Base-by-base conservation (phyloP, 2,888 invertebrate genomes). In the Volucella inflata region DNA sequence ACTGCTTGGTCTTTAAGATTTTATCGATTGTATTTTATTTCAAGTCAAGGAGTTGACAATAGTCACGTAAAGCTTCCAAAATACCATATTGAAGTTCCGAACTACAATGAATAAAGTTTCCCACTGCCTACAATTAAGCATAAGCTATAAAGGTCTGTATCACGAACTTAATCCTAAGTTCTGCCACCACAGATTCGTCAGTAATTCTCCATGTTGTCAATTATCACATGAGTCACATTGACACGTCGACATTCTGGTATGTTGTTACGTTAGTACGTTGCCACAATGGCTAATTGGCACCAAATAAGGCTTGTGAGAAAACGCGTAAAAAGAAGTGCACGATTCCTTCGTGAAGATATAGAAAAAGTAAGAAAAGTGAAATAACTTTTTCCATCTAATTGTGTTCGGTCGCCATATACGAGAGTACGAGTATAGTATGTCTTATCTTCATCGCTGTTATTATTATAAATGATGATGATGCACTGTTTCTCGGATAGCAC, bases 301-400 rank as follows among this genome's bases (percentile, higher is more conserved):
- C 76, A 75, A 70, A 70, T 70, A 64, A 57, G 64, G 57, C 40
- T 55, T 14, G 8, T 44, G 14, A 57, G 40, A 57, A 48, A 40
- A 48, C 30, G n/a, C 17, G 10, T 53, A 17, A 14, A 10, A 16
- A 59, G 38, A 17, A 70, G 16, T 11, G n/a, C 2, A 12, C 8
- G 21, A 14, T 48, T 70, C 48, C 55, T 53, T 42, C 10, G 2
- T 8, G 42, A 42, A 42, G n/a, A 48, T 12, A 8, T 16, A 50
- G 44, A 60, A 30, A 60, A 50, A 8, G 11, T 14, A 67, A 46
- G 53, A 74, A 79, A 79, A 79, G 74, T 79, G 67, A 79, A 79
- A 67, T 51, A n/a, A 74, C 72, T 79, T 72, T 78, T 78, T 57
- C 64, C 64, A 65, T 65, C 38, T 30, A 17, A 62, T 77, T 10